Evolutionary conservation across 2,797 vertebrate species (phyloP), one percentile per base, ranked within the genome.

Genomic region (Clamator glandarius): DNA sequence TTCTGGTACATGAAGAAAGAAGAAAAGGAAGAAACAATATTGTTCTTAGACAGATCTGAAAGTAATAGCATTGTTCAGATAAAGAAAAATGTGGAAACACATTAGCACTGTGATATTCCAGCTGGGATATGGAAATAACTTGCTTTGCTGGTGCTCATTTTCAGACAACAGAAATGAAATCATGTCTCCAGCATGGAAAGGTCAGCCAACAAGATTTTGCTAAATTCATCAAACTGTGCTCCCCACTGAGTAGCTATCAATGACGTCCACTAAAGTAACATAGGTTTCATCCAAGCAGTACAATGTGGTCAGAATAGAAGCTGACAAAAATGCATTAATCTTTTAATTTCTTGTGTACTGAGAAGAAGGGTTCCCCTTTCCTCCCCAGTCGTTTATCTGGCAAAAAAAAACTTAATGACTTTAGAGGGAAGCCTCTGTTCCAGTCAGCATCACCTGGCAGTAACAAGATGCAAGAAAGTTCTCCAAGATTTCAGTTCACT

Each of bases 141-240:
- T 90, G 95, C 95, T 92, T 75, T 95, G 59, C 92, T 95, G 89
- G 80, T 94, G 83, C 41, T 92, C 76, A 3, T 97, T 96, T 93
- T 95, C 94, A 97, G 96, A 97, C 96, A 96, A 94, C 95, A 96
- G 95, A 91, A 90, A 96, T 97, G 96, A 97, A 97, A 96, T 96
- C 96, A 97, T 96, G 96, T 97, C 95, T 97, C 95, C 83, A 80
- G 80, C 25, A 51, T 0, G 28, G 64, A 95, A 96, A 96, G 96
- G 95, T 96, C 96, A 96, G 93, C 95, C 96, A 96, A 87, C 69
- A 88, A 61, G 83, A 92, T 93, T 91, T 93, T 96, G 93, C 61
- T 96, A 96, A 96, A 96, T 88, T 94, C 96, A 96, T 97, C 95
- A 95, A 70, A 92, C 85, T 23, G 25, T 31, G 35, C 72, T 96